Conservation (phyloP, 2,888 invertebrate species). For the Agriotes lineatus region DNA sequence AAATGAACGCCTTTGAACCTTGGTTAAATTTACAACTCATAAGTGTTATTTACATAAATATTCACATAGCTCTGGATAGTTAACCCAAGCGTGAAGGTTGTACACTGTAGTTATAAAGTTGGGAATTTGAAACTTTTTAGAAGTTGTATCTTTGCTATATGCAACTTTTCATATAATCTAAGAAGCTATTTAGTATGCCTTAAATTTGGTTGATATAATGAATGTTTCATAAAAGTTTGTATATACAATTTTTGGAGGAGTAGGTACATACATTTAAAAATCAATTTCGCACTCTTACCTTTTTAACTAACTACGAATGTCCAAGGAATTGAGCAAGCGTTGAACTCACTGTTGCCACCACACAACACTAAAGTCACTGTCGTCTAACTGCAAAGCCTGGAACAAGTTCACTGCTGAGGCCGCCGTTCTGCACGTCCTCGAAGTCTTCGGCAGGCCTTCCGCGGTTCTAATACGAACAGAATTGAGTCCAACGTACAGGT, state of each 20-base stretch:
- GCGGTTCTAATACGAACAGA: slow-evolving; percentile 57
- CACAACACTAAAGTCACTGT: slow-evolving; percentile 56
- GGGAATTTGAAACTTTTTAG: no score
- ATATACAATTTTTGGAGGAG: no score
- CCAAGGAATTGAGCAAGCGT: slow-evolving; percentile 47
- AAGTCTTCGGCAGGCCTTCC: slow-evolving; percentile 52
- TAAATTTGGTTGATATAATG: no score
- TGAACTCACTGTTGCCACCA: slow-evolving; percentile 55
- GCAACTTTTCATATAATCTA: no score
- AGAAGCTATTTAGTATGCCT: no score
- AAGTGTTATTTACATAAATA: not conserved
- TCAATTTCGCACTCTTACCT: slow-evolving; percentile 25
- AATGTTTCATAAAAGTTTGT: no score
- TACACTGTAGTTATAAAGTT: not conserved
- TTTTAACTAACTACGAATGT: slow-evolving; percentile 32
- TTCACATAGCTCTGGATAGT: not conserved
- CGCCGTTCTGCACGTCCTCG: slow-evolving; percentile 46
- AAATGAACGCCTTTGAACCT: not conserved
- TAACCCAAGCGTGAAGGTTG: not conserved
- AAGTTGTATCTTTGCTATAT: no score
- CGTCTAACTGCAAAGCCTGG: slow-evolving; percentile 48
- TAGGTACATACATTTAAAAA: no score
- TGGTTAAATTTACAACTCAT: not conserved
- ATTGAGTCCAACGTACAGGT: slow-evolving; percentile 63
- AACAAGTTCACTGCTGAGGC: slow-evolving; percentile 54